Evolutionary conservation across 2,797 vertebrate species (phyloP).

Genomic region (Clarias platycephalus): DNA sequence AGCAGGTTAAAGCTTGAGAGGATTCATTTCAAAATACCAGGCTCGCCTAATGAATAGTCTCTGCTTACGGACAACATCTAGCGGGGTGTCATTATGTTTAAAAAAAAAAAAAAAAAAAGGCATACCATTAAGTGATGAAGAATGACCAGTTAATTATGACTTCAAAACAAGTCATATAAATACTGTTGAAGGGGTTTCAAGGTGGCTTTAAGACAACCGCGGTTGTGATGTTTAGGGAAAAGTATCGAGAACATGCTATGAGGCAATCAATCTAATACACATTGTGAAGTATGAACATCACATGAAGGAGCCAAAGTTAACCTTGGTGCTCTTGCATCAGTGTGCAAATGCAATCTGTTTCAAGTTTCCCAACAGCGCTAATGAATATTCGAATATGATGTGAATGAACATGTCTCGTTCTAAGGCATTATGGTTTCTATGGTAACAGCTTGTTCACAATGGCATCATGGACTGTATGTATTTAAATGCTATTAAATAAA

Average conservation of each 20-base stretch:
- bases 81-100: not conserved
- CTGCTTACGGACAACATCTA: not conserved
- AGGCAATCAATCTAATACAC: not conserved
- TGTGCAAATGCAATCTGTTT: conserved; percentile 2
- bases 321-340: conserved; percentile 18
- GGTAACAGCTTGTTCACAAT: not conserved
- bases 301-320: conserved; percentile 35
- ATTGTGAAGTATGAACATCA: conserved; percentile 25
- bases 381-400: not conserved
- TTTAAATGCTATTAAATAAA: not conserved
- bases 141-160: not conserved
- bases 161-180: not conserved
- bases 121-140: not conserved
- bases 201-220: not conserved
- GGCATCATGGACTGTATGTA: not conserved
- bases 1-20: conserved; percentile 2
- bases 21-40: conserved; percentile 18
- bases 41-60: not conserved
- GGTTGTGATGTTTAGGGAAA: conserved; percentile 5
- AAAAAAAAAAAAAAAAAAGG: not conserved
- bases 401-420: not conserved
- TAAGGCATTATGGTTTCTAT: not conserved
- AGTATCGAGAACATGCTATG: not conserved
- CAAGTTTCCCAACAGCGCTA: not conserved
- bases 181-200: not conserved